Evolutionary conservation across 1,140 invertebrate genomes (phyloP), one percentile per base, ranked within the genome.

Genomic region (Papilio xuthus): DNA sequence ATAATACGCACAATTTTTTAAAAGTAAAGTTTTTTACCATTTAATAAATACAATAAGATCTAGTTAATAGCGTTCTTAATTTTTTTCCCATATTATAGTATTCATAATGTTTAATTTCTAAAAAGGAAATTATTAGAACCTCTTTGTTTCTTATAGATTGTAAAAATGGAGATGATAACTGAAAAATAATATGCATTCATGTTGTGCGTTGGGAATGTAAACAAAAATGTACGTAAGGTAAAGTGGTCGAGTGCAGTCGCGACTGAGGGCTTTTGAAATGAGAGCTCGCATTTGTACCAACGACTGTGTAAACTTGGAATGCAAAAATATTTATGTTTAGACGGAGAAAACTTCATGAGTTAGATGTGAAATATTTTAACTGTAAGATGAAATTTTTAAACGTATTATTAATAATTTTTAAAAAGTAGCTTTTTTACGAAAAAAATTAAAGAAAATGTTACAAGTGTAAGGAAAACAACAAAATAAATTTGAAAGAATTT

Each of bases 161-260:
- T 89, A 85, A 92, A 92, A 92, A 91, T 93, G 88, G 84, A 87
- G 89, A 91, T 89, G 88, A 92, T 93, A 93, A 92, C 92, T 88
- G 90, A 90, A 92, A 93, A 67, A 67, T 67, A 67, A 67, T 67
- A 28, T 67, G 26, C 60, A 18, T 67, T 67, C 60, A 67, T 50
- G 72, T 74, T 74, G 23, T 76, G 50, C 32, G 47, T 76, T 32
- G 53, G 37, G 63, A 50, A 44, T 67, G 53, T 23, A 63, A 44
- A 77, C 60, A 69, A 77, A 77, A 47, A 56, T 77, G n/a, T 77
- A 44, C 32, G 20, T 15, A 67, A 53, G 60, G 60, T 67, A 53
- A 75, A 47, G 60, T 56, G 44, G 69, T 23, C 44, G 78, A 37
- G 67, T 71, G 72, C 26, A 32, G 72, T 42, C 50, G 44, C 72